Conservation (phyloP, 2,113 vertebrate genomes). For the Gallinago jamesoni region DNA sequence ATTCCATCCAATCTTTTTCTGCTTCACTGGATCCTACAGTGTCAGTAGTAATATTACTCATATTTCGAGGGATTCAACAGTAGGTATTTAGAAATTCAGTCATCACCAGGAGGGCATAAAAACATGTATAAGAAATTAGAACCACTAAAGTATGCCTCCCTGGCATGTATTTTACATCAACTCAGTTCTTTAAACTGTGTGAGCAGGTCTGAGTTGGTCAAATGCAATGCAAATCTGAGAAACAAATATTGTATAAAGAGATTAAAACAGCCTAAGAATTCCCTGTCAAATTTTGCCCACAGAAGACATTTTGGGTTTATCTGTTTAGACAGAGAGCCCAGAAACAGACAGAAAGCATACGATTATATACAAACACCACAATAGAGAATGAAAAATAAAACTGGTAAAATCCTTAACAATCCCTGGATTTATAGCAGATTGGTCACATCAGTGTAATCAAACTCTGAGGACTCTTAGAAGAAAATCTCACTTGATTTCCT, state of each 20-base stretch:
- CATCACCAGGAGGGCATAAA: not conserved
- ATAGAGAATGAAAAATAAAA: not conserved
- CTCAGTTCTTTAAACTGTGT: not conserved
- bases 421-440: not conserved
- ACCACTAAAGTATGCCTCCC: not conserved
- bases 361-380: not conserved
- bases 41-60: not conserved
- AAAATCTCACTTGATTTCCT: not conserved
- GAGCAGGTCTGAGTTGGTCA: not conserved
- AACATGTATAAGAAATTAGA: not conserved
- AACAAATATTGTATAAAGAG: not conserved
- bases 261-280: not conserved
- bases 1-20: not conserved
- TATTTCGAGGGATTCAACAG: not conserved
- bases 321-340: not conserved
- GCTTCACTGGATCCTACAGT: not conserved
- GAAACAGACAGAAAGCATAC: not conserved
- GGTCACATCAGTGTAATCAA: not conserved
- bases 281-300: not conserved
- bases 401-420: not conserved
- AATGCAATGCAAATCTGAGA: not conserved
- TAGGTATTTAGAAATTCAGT: not conserved
- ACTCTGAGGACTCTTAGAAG: not conserved
- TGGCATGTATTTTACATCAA: not conserved
- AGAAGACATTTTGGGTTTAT: not conserved